These are phyloP conservation scores for Carettochelys insculpta DNA, from an alignment of 2,113 vertebrate species.

Conservation along the genomic window DNA sequence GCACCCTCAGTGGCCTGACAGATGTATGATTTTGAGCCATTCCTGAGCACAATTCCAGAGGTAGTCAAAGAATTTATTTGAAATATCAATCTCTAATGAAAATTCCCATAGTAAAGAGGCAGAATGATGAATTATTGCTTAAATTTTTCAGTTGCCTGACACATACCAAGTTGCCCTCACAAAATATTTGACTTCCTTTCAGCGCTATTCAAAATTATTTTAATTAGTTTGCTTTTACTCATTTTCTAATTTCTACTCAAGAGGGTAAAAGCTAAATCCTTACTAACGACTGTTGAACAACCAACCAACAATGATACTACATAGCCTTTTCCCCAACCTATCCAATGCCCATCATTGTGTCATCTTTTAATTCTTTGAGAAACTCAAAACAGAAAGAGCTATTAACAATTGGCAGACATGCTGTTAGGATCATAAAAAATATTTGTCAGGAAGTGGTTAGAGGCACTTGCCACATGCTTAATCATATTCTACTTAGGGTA, in stretches of 20 bases:
- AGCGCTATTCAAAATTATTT: background rate
- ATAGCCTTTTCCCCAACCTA: background rate
- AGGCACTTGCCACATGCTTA: background rate
- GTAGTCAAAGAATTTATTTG: constrained; percentile 41
- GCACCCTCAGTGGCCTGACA: constrained; percentile 40
- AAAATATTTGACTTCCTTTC: background rate
- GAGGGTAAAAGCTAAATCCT: background rate
- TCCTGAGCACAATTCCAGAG: background rate
- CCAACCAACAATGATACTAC: background rate
- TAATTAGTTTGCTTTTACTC: background rate
- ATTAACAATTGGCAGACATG: background rate
- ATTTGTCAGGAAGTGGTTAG: background rate
- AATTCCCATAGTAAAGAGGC: constrained; percentile 1
- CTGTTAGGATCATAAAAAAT: background rate
- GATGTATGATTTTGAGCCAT: constrained; percentile 35
- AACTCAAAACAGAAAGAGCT: background rate
- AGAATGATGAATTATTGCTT: background rate
- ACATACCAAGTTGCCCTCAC: background rate
- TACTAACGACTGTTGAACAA: background rate
- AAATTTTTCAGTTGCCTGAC: constrained; percentile 21
- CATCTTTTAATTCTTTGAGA: background rate
- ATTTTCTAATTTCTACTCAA: background rate
- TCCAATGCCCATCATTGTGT: background rate
- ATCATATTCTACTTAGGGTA: background rate
- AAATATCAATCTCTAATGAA: constrained; percentile 57